Base-by-base conservation (phyloP, 2,113 vertebrate species). In the Mesembrinibis cayennensis region DNA sequence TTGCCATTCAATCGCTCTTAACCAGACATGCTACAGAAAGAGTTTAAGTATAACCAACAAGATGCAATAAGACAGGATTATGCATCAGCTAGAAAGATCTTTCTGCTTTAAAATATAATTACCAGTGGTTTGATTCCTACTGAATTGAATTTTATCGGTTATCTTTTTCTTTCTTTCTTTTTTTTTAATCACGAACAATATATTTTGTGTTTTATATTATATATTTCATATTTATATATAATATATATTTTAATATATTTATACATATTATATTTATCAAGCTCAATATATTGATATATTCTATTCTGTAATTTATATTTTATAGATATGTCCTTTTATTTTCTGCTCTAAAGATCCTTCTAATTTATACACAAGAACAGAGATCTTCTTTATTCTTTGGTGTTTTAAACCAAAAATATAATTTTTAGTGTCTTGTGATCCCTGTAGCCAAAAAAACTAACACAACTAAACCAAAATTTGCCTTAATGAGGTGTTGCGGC, bases 81-180 rank as follows among this genome's bases (percentile, higher is more conserved):
- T 9, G 5, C 44, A 91, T 74, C 84, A 95, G 67, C 69, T 90
- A 23, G 74, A 83, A 72, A 47, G 44, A 73, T 70, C 49, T 77
- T 69, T 90, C 80, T 77, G 53, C 7, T 87, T 89, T 89, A 63
- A 80, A 79, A 36, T 49, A 66, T 86, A 93, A 80, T 97, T 95
- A 93, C 40, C 76, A 93, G 76, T 90, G 59, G 36, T 29, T 69
- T 94, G 78, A 92, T 96, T 95, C 83, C 79, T 93, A 53, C 63
- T 38, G 38, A 38, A 38, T 27, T 85, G 82, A 93, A 95, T 95
- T 96, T 96, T 95, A 94, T 95, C 71, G 1, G 32, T 42, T 72
- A 36, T 81, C 30, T 58, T 90, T 97, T 89, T 49, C 63, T 52
- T 62, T 70, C 44, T 34, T 11, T 42, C 40, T n/a, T 52, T 42